Base-by-base conservation (phyloP, 2,888 invertebrate genomes). In the Schizaphis graminum region DNA sequence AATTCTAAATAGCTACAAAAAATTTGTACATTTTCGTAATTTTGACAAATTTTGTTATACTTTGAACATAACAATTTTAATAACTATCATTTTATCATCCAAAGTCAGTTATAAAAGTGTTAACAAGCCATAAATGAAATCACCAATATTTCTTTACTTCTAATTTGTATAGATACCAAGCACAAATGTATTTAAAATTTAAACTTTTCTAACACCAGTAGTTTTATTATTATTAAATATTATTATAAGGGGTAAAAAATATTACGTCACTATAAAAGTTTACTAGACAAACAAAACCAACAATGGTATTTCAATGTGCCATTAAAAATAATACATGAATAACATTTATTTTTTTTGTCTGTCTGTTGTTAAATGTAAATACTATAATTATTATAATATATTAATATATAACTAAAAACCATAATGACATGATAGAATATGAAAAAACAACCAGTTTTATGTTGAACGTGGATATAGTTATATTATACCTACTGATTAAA, bases 201-300 rank as follows among this genome's bases (percentile, higher is more conserved):
- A 3, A 53, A 53, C 16, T 53, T 21, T 53, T 53, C 21, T 21
- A 53, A 53, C 21, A 21, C 16, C 53, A 53, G 21, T 53, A 53
- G 11, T 0, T 49, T 21, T 53, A 21, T 21, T 53, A 53, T 13
- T 53, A 53, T 2, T 53, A 53, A 49, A 11, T 49, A 49, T 13
- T 13, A 13, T 53, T 53, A 53, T 53, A 21, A 53, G 53, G 21
- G 0, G 53, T 53, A 53, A 53, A 53, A 49, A 16, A 21, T 53
- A 53, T 53, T 53, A 4, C 5, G 21, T 21, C 53, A 53, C 21
- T 53, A 21, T 53, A 21, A 53, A 21, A 53, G 53, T 53, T 53
- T 53, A 67, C 67, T 67, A n/a, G 67, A n/a, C 67, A 67, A 67
- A 67, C 67, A 67, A 67, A 67, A n/a, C n/a, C 67, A 67, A 67